Conservation (phyloP, 1,140 invertebrate genomes). For the Sipha flava region DNA sequence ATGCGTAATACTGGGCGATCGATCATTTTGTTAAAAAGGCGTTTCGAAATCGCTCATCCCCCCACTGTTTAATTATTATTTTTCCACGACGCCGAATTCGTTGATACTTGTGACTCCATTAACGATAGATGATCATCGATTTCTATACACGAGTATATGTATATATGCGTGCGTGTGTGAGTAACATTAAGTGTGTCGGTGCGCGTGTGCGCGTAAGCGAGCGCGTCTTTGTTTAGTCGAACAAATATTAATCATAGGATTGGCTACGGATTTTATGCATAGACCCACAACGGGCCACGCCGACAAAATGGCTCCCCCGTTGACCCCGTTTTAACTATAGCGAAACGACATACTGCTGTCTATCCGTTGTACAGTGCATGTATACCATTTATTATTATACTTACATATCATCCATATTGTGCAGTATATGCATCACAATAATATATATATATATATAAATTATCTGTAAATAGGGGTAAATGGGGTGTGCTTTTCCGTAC, state of each 20-base stretch:
- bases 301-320: slow-evolving; percentile 16
- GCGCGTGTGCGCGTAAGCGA: neutral
- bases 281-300: neutral
- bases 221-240: slow-evolving; percentile 11
- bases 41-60: neutral
- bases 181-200: neutral
- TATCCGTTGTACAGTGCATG: neutral
- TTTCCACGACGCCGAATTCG: neutral
- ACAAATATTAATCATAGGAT: slow-evolving; percentile 31
- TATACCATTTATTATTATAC: neutral
- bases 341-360: neutral
- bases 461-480: neutral
- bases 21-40: slow-evolving; percentile 12
- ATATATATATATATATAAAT: neutral
- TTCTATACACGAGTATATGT: neutral
- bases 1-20: neutral
- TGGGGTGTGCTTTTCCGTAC: neutral
- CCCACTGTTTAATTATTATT: neutral
- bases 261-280: slow-evolving; percentile 1
- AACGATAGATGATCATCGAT: neutral
- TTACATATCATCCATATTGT: neutral
- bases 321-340: neutral
- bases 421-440: neutral
- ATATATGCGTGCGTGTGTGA: neutral
- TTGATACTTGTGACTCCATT: neutral